Conservation (phyloP, 1,140 invertebrate genomes). For the Sarcophaga bullata region DNA sequence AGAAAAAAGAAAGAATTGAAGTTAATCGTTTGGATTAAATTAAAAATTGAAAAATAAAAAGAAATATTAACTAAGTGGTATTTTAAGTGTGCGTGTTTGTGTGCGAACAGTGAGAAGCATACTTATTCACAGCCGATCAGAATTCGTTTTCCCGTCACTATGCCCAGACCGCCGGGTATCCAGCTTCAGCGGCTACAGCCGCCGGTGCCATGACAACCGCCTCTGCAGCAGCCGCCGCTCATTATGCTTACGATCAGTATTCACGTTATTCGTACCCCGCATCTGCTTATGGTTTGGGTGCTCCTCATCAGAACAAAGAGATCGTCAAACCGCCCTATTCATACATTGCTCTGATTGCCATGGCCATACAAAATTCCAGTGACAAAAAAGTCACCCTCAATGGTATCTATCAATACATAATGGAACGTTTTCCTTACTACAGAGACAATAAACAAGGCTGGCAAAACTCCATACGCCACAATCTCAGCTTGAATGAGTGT, state of each 20-base stretch:
- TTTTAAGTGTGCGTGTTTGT: not conserved
- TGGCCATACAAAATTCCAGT: constrained; percentile 95
- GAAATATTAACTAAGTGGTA: not conserved
- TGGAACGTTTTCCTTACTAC: constrained; percentile 97
- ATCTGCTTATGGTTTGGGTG: constrained; percentile 66
- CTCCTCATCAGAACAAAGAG: constrained; percentile 82
- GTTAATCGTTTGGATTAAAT: not conserved
- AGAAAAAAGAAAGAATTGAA: not conserved
- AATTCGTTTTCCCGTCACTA: constrained; percentile 74
- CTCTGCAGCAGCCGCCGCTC: constrained; percentile 67
- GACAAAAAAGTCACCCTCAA: constrained; percentile 96
- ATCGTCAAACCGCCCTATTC: constrained; percentile 98
- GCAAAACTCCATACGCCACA: constrained; percentile 97
- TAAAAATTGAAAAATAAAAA: not conserved
- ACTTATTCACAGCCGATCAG: constrained; percentile 85
- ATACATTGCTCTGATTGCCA: constrained; percentile 97
- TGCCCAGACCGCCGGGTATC: constrained; percentile 68
- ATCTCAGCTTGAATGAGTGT: constrained; percentile 97
- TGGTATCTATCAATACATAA: constrained; percentile 99
- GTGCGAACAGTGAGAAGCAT: constrained; percentile 70
- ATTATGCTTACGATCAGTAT: constrained; percentile 78
- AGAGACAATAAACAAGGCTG: constrained; percentile 96
- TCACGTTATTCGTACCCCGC: constrained; percentile 76
- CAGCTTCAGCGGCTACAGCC: constrained; percentile 65
- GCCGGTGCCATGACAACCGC: constrained; percentile 67